Conservation (phyloP, 2,888 invertebrate species). For the Ctena decussata region DNA sequence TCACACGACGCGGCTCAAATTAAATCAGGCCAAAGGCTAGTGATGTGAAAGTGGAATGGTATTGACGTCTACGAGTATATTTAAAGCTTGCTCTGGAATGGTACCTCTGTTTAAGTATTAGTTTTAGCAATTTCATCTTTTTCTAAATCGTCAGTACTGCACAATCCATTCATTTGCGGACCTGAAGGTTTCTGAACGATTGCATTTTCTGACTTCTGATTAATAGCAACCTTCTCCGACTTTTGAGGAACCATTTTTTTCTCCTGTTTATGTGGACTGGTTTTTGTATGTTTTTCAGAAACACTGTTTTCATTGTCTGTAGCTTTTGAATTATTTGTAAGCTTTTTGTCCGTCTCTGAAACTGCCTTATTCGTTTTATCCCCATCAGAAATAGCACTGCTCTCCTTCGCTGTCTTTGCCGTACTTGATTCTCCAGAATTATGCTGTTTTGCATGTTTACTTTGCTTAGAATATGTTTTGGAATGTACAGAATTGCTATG, state of each 20-base stretch:
- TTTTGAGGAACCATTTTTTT: not conserved
- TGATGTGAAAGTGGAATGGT: too few species aligned
- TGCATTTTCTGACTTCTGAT: not conserved
- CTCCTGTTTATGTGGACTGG: not conserved
- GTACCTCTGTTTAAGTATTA: not conserved
- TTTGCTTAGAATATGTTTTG: conserved; percentile 37
- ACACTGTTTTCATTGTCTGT: not conserved
- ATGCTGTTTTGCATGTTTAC: not conserved
- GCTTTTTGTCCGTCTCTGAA: not conserved
- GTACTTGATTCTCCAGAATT: not conserved
- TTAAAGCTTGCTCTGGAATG: too few species aligned
- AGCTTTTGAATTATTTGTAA: not conserved
- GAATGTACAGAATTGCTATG: conserved; percentile 42
- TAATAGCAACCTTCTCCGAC: not conserved
- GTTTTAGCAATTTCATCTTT: not conserved
- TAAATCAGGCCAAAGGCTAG: too few species aligned
- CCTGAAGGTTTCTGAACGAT: not conserved
- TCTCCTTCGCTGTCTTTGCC: not conserved
- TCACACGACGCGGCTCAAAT: too few species aligned
- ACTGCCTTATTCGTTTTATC: not conserved
- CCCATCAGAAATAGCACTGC: not conserved
- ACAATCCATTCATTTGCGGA: not conserved
- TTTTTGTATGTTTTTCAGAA: not conserved
- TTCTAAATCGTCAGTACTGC: not conserved
- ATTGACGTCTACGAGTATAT: too few species aligned